Evolutionary conservation across 2,888 invertebrate species (phyloP).

Genomic region (Torymus tubicola): DNA sequence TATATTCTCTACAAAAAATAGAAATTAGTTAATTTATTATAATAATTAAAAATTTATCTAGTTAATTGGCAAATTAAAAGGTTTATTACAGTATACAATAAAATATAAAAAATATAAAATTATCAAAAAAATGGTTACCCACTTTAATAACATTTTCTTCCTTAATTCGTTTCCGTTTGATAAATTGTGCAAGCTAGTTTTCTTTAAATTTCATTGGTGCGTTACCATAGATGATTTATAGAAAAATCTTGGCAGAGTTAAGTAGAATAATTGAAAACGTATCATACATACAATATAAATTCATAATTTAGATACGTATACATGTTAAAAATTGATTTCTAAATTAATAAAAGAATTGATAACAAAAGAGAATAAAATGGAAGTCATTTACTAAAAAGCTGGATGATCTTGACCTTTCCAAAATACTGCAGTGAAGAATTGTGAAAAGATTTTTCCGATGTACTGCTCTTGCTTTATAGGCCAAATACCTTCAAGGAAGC

Average conservation of each 20-base stretch:
- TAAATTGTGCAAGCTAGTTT: constrained; percentile 12
- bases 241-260: constrained; percentile 35
- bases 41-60: not conserved
- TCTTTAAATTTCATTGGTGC: not conserved
- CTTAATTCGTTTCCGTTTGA: not conserved
- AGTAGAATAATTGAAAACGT: not conserved
- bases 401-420: constrained; percentile 62
- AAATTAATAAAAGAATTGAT: not conserved
- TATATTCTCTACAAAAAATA: not conserved
- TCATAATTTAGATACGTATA: too few species aligned
- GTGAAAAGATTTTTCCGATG: constrained; percentile 80
- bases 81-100: not conserved
- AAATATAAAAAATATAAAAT: constrained; percentile 28
- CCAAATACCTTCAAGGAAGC: constrained; percentile 88
- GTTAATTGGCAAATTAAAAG: too few species aligned
- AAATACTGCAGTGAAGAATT: constrained; percentile 83
- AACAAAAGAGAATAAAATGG: not conserved
- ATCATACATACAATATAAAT: too few species aligned
- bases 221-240: not conserved
- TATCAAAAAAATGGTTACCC: not conserved
- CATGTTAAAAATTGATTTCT: too few species aligned
- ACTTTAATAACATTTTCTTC: not conserved
- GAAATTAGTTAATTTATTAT: constrained; percentile 10
- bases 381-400: constrained; percentile 48
- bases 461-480: constrained; percentile 81